These are phyloP conservation scores for Crotalus viridis DNA, from an alignment of 2,113 vertebrate species.

Conservation along the genomic window DNA sequence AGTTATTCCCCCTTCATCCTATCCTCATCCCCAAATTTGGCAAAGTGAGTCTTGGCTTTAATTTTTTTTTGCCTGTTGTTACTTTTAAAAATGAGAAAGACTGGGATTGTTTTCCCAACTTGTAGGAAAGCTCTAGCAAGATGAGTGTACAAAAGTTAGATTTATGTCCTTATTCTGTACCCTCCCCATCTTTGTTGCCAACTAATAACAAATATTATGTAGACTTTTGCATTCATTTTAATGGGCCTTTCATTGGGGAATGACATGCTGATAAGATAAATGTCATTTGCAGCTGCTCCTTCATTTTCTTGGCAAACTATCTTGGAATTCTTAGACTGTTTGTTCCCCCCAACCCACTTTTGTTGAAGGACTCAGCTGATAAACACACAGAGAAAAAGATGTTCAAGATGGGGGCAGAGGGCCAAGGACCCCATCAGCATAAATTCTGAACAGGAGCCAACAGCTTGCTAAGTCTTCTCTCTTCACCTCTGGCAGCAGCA, in stretches of 20 bases:
- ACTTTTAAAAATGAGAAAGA: background rate
- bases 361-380: constrained; percentile 8
- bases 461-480: constrained; percentile 19
- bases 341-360: constrained; percentile 5
- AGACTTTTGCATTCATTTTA: constrained; percentile 17
- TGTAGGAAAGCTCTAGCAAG: background rate
- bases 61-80: background rate
- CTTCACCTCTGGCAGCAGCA: background rate
- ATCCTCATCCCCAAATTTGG: background rate
- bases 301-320: constrained; percentile 11
- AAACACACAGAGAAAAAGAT: constrained; percentile 6
- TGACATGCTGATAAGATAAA: constrained; percentile 28
- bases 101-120: background rate
- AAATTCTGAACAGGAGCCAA: constrained; percentile 15
- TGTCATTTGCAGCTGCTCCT: constrained; percentile 23
- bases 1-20: background rate
- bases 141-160: background rate
- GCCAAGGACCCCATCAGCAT: constrained; percentile 26
- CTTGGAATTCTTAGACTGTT: background rate
- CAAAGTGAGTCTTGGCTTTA: background rate
- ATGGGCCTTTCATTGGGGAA: constrained; percentile 7
- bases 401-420: background rate
- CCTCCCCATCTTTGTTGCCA: background rate
- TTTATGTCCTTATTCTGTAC: background rate
- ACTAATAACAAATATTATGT: constrained; percentile 10